A percentile compares a stretch with the other conserved stretches of the same genome.
phyloP scores from a whole-genome alignment of 2,797 vertebrate genomes.

The Tauraco hartlaubi region DNA sequence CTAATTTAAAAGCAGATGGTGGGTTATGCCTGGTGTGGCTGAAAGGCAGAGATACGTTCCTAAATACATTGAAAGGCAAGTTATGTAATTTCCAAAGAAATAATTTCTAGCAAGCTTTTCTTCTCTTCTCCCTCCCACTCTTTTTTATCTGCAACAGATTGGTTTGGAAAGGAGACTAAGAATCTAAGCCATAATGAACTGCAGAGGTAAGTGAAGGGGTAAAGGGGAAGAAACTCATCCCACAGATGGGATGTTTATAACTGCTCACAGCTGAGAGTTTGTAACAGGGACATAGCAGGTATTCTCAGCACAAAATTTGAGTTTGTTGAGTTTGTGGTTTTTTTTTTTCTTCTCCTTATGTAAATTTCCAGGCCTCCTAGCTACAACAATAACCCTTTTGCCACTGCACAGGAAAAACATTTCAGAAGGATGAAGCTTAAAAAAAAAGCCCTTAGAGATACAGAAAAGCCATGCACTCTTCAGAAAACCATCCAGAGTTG shows the following conservation, averaged over 20 bases:
- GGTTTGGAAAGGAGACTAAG: background rate
- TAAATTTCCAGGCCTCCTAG: background rate
- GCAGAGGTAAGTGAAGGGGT: background rate
- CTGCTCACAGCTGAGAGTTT: background rate
- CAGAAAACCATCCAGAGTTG: background rate
- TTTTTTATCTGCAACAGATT: background rate
- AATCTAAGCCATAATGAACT: background rate
- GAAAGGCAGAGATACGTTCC: background rate
- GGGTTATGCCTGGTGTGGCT: background rate
- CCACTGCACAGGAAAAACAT: background rate
- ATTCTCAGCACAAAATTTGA: background rate
- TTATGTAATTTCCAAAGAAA: background rate
- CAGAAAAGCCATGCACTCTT: background rate
- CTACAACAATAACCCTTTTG: slow-evolving; percentile 11
- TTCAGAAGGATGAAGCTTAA: background rate
- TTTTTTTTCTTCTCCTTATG: background rate
- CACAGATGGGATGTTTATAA: background rate
- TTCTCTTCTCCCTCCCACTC: background rate
- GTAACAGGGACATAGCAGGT: background rate
- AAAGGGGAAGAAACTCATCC: background rate
- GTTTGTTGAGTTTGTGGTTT: background rate
- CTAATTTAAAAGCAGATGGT: background rate
- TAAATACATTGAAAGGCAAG: background rate
- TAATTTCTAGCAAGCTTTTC: background rate
- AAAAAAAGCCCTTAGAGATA: background rate